A percentile compares a stretch with the other conserved stretches of the same genome.
phyloP scores from a whole-genome alignment of 2,113 vertebrate genomes.

The Centropus unirufus region DNA sequence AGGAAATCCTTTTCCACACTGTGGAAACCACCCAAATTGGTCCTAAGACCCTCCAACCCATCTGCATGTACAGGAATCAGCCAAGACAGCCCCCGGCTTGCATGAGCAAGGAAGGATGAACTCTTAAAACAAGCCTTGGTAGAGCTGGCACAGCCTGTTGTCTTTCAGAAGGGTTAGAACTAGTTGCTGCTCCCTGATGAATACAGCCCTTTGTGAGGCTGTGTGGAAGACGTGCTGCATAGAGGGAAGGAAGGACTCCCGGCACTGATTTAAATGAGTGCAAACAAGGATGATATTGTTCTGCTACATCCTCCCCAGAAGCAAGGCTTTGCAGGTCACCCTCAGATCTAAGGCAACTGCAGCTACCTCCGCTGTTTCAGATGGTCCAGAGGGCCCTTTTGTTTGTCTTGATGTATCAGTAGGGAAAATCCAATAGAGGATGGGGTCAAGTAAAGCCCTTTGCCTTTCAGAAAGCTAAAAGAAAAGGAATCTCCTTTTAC shows the following conservation, averaged over 20 bases:
- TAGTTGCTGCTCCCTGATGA: slow-evolving; percentile 24
- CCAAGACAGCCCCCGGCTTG: neutral
- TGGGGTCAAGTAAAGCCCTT: neutral
- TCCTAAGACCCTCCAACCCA: neutral
- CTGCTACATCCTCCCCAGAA: slow-evolving; percentile 1
- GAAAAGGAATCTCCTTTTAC: neutral
- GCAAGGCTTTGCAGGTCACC: neutral
- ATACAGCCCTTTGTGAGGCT: slow-evolving; percentile 27
- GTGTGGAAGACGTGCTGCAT: neutral
- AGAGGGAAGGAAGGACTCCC: neutral
- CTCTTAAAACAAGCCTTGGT: neutral
- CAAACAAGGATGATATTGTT: slow-evolving; percentile 38
- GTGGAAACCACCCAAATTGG: neutral
- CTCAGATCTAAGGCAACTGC: neutral
- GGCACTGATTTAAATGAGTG: neutral
- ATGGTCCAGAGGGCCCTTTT: neutral
- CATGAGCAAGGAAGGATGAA: neutral
- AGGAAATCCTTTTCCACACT: neutral
- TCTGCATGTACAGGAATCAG: neutral
- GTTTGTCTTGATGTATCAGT: neutral
- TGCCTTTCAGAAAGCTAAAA: neutral
- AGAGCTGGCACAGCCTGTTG: slow-evolving; percentile 41
- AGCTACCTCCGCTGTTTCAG: rapidly evolving
- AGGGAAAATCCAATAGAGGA: neutral
- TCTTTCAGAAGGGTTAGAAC: slow-evolving; percentile 1